These are phyloP conservation scores for Rhinogobio ventralis DNA, from an alignment of 2,797 vertebrate species.

Conservation along the genomic window DNA sequence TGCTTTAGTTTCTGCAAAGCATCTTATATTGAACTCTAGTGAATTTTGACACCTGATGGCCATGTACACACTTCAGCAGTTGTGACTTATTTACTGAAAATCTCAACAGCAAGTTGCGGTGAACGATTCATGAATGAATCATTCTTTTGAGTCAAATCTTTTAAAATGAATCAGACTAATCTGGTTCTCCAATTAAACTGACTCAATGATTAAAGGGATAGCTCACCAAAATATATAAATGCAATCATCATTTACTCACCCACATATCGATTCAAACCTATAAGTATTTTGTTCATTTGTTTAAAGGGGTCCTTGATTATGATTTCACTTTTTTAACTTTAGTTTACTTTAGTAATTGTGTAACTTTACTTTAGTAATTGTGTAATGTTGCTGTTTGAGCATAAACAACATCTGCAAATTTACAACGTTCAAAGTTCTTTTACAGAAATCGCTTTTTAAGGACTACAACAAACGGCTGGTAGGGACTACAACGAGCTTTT, in stretches of 20 bases:
- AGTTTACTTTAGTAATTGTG: no score
- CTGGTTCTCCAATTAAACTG: neutral
- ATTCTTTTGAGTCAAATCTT: neutral
- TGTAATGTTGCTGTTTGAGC: no score
- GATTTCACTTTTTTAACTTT: no score
- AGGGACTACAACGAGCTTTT: no score
- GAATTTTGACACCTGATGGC: neutral
- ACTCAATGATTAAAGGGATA: neutral
- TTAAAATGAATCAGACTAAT: neutral
- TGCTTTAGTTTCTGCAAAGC: conserved; percentile 11
- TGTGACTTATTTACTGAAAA: neutral
- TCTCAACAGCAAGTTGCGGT: neutral
- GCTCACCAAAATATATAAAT: neutral
- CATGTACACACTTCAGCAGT: neutral
- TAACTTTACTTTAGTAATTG: no score
- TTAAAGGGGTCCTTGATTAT: no score
- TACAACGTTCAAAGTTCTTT: no score
- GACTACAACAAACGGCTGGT: no score
- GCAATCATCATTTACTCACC: neutral
- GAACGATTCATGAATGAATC: neutral
- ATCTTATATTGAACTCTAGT: neutral
- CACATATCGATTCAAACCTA: neutral
- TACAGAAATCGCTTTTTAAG: no score
- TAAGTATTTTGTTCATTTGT: neutral
- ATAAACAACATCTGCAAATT: no score